phyloP scores from a whole-genome alignment of 1,140 invertebrate species.

The Centruroides vittatus region DNA sequence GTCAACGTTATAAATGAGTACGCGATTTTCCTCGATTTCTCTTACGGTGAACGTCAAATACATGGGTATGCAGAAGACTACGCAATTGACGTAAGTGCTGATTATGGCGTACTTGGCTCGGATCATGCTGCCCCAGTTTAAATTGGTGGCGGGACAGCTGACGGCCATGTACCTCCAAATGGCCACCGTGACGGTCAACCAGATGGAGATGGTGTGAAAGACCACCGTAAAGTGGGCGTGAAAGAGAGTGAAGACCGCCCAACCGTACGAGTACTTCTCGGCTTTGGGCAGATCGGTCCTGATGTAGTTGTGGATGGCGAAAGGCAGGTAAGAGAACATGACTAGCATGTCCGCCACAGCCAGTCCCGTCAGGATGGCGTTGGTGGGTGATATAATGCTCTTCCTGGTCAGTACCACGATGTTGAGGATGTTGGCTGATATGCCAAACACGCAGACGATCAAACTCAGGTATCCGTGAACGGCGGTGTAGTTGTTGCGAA shows the following conservation, averaged over 20 bases:
- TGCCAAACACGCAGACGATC: constrained; percentile 71
- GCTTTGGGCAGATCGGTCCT: constrained; percentile 3
- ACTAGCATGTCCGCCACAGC: constrained; percentile 62
- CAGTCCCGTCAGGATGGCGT: constrained; percentile 39
- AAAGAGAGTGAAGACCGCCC: constrained; percentile 19
- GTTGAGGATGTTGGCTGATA: constrained; percentile 74
- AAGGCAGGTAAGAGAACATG: constrained; percentile 75
- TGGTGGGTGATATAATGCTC: constrained; percentile 69
- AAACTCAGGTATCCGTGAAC: constrained; percentile 54
- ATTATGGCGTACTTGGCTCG: constrained; percentile 57
- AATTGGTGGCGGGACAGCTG: constrained; percentile 15
- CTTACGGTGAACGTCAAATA: constrained; percentile 18
- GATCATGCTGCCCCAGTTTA: constrained; percentile 10
- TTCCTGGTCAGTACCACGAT: constrained; percentile 69
- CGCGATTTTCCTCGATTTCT: background rate
- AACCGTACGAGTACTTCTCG: constrained; percentile 15
- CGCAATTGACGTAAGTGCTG: constrained; percentile 51
- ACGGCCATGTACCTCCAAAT: constrained; percentile 88
- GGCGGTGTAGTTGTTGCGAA: too few species aligned
- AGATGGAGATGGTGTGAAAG: constrained; percentile 82
- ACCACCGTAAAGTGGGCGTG: constrained; percentile 58
- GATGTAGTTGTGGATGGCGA: constrained; percentile 57
- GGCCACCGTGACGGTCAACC: constrained; percentile 76
- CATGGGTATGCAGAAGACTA: constrained; percentile 52
- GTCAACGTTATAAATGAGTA: constrained; percentile 47